A percentile compares a stretch with the other conserved stretches of the same genome.
phyloP scores from a whole-genome alignment of 2,113 vertebrate genomes.

The Nycticebus coucang region DNA sequence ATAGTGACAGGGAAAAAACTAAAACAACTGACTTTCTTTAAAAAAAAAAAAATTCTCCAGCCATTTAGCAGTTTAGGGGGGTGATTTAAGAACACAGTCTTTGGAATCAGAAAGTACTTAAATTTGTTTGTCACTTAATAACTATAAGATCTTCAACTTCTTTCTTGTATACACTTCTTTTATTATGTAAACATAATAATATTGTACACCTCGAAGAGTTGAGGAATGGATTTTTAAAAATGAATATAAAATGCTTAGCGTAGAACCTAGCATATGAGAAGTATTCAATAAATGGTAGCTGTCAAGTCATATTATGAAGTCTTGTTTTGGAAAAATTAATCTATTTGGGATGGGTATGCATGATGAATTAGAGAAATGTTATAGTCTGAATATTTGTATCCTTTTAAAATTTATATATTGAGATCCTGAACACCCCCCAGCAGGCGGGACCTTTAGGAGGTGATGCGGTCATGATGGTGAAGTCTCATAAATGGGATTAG shows the following conservation, averaged over 20 bases:
- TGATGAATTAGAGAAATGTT: background rate
- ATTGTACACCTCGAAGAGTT: background rate
- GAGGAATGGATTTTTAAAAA: background rate
- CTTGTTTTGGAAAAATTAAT: background rate
- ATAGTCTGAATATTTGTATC: background rate
- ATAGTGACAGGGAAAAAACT: background rate
- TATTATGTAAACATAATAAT: background rate
- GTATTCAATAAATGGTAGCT: background rate
- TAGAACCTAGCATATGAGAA: background rate
- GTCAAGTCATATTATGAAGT: background rate
- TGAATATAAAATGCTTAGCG: slow-evolving; percentile 10
- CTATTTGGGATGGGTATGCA: background rate
- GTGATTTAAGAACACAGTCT: background rate
- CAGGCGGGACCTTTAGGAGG: background rate
- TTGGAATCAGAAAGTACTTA: slow-evolving; percentile 19
- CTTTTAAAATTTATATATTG: background rate
- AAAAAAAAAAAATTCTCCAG: background rate
- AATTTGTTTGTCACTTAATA: background rate
- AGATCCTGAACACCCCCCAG: background rate
- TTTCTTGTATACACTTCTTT: background rate
- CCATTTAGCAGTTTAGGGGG: background rate
- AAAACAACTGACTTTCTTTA: background rate
- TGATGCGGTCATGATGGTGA: background rate
- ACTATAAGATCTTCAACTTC: background rate
- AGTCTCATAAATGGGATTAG: background rate